Base-by-base conservation (phyloP, 2,888 invertebrate genomes). In the Ashinkailepas kermadecensis region DNA sequence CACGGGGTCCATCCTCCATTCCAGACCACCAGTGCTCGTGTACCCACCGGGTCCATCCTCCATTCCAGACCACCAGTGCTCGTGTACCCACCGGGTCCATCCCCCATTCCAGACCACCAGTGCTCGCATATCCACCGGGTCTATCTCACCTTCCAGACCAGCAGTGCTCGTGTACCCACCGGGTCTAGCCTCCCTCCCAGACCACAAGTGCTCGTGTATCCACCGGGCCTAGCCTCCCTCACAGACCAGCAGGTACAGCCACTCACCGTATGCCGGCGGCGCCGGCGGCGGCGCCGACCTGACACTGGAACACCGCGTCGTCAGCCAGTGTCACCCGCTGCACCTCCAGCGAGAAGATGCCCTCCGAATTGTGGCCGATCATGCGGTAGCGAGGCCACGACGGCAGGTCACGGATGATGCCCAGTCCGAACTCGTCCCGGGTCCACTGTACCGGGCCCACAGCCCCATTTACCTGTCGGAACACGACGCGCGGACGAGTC, bases 361-460 rank as follows among this genome's bases (percentile, higher is more conserved):
- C 95, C 91, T 96, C 95, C 88, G 95, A 95, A 87, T 96, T 95
- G 86, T 94, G 95, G 74, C 98, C 98, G 84, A 97, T 93, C 97
- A 99, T 98, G 84, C 93, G 92, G 89, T 98, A 98, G 82, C 98
- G 91, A 83, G 96, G 95, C 88, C 94, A 98, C 58, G 95, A 96
- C 82, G 94, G 94, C 83, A 99, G 90, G 85, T 95, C 94, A 84
- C 97, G 90, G 86, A 96, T 95, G 0, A 94, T 92, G 0, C 98
- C 99, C 59, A 99, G 90, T 0, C 97, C 98, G 86, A 97, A 98
- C 87, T 96, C 97, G 86, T 97, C 96, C 87, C 96, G 95, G 82
- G 97, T 97, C 99, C 99, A 99, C 88, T 98, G 98, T 81, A 99
- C 90, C 81, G 93, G 92, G 0, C 98, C 98, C n/a, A 81, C 82